These are phyloP conservation scores for Drosophila insularis DNA, from an alignment of 1,140 invertebrate genomes.

Conservation along the genomic window DNA sequence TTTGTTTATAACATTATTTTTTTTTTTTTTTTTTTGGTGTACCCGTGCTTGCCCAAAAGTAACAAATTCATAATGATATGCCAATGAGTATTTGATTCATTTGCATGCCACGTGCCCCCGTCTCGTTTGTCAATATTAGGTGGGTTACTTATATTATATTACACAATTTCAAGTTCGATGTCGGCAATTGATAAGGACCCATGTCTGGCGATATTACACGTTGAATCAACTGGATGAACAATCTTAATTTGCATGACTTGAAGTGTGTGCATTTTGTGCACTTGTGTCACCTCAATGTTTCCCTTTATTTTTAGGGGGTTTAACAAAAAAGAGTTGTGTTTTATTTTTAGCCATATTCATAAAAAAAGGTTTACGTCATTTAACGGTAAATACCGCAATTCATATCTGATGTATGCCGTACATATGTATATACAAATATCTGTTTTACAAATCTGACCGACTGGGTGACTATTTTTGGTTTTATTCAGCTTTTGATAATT, in stretches of 20 bases:
- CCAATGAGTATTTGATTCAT: slow-evolving; percentile 55
- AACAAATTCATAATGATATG: slow-evolving; percentile 61
- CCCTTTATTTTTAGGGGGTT: neutral
- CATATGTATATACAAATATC: neutral
- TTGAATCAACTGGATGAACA: neutral
- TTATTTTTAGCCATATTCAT: slow-evolving; percentile 2
- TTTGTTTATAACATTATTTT: slow-evolving; percentile 3
- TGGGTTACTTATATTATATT: slow-evolving; percentile 28
- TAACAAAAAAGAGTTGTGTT: neutral
- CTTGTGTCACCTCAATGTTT: neutral
- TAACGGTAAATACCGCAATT: neutral
- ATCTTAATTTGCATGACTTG: slow-evolving; percentile 1
- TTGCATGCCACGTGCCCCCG: slow-evolving; percentile 64
- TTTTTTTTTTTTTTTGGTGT: neutral
- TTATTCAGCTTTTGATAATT: slow-evolving; percentile 10
- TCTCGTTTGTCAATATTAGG: slow-evolving; percentile 28
- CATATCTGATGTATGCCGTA: neutral
- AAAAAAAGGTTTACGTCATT: neutral
- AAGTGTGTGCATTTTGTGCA: neutral
- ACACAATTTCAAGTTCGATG: slow-evolving; percentile 59
- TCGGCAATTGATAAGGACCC: slow-evolving; percentile 49
- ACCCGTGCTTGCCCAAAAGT: slow-evolving; percentile 23
- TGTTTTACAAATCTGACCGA: slow-evolving; percentile 2
- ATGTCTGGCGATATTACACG: slow-evolving; percentile 6
- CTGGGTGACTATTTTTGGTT: slow-evolving; percentile 6